These are phyloP conservation scores for Phenganax marumi DNA, from an alignment of 92 coral and sea anemone genomes.

Conservation along the genomic window DNA sequence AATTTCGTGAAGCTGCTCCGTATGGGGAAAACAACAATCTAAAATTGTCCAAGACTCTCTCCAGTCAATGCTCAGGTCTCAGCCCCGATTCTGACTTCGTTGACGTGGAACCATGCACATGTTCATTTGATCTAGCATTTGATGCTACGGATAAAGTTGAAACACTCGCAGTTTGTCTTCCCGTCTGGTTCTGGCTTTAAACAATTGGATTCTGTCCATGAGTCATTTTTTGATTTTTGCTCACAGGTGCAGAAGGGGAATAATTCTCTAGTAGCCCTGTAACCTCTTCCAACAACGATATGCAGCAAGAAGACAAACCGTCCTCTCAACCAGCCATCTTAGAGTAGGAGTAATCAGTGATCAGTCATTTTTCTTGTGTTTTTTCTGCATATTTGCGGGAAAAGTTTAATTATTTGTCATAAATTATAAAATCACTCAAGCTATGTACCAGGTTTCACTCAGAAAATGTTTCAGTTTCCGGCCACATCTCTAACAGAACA, in stretches of 20 bases:
- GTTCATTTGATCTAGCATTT: neutral
- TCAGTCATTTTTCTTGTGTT: too few relatives aligned
- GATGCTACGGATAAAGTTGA: neutral
- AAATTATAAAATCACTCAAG: too few relatives aligned
- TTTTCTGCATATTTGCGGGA: too few relatives aligned
- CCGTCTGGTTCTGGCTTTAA: too few relatives aligned
- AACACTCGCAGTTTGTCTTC: constrained; percentile 6
- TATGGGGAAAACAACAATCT: constrained; percentile 46
- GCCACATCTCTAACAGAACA: too few relatives aligned
- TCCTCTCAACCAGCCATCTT: constrained; percentile 33
- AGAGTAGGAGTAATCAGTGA: too few relatives aligned
- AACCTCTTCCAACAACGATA: constrained; percentile 29
- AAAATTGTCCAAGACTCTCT: constrained; percentile 44
- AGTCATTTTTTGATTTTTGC: too few relatives aligned
- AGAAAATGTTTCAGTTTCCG: too few relatives aligned
- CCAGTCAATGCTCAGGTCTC: constrained; percentile 35
- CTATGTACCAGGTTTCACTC: too few relatives aligned
- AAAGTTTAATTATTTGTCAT: too few relatives aligned
- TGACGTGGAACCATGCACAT: neutral
- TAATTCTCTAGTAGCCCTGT: constrained; percentile 8
- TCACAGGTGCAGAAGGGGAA: too few relatives aligned
- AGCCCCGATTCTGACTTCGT: neutral
- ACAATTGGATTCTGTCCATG: too few relatives aligned
- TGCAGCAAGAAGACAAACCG: constrained; percentile 32
- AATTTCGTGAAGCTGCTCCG: constrained; percentile 5